Evolutionary conservation across 2,888 invertebrate genomes (phyloP).

Genomic region (Mycalesis mineus): DNA sequence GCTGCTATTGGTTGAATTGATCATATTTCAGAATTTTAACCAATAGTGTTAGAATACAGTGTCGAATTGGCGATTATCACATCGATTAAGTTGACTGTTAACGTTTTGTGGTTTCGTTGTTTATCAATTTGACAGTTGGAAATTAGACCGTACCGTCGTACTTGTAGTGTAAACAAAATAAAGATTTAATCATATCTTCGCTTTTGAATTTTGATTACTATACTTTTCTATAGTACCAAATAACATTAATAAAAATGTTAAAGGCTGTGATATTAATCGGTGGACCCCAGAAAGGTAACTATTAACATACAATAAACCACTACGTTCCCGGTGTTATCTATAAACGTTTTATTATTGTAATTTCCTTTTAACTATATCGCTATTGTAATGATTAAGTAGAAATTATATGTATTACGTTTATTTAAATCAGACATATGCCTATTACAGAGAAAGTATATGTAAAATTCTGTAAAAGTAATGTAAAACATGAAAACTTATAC

Average conservation of each 20-base stretch:
- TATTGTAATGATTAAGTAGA: no score
- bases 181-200: background rate
- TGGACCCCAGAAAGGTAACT: conserved; percentile 93
- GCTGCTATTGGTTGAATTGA: background rate
- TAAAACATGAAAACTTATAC: background rate
- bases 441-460: no score
- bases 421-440: no score
- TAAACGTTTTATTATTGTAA: background rate
- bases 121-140: background rate
- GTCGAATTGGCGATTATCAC: background rate
- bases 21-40: background rate
- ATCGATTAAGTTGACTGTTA: background rate
- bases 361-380: no score
- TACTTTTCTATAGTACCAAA: no score
- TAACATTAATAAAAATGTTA: no score
- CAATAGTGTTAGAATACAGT: background rate
- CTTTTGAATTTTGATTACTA: background rate
- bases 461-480: background rate
- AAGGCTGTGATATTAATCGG: conserved; percentile 95
- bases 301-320: conserved; percentile 10
- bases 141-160: background rate
- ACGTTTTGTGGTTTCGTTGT: background rate
- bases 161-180: background rate
- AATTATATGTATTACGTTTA: no score
- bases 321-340: conserved; percentile 48